Conservation (phyloP, 2,113 vertebrate genomes). For the Setophaga coronata region DNA sequence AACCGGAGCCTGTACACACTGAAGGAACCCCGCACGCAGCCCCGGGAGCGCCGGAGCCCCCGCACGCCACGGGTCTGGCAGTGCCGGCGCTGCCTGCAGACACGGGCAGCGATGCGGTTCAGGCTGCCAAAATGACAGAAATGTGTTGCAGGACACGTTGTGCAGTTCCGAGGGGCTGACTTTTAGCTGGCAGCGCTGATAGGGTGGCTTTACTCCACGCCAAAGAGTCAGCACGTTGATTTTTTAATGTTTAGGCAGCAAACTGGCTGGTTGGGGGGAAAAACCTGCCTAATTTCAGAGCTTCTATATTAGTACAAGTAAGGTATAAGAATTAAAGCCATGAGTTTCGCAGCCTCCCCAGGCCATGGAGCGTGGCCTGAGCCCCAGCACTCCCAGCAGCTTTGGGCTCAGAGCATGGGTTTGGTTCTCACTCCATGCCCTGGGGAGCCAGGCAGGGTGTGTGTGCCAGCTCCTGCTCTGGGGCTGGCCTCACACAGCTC, state of each 20-base stretch:
- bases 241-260: background rate
- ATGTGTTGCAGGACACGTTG: background rate
- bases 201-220: background rate
- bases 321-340: background rate
- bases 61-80: background rate
- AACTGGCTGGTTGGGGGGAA: rapidly evolving
- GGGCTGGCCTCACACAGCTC: background rate
- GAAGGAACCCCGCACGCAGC: background rate
- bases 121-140: background rate
- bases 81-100: background rate
- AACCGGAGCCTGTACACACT: too few species aligned
- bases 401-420: background rate
- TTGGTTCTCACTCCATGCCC: background rate
- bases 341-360: background rate
- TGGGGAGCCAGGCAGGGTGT: background rate
- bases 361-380: rapidly evolving
- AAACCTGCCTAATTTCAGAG: background rate
- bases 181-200: background rate
- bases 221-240: rapidly evolving
- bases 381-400: too few species aligned
- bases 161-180: background rate
- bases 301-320: rapidly evolving
- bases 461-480: background rate
- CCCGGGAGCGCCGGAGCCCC: too few species aligned
- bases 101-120: background rate